Percentiles rank a stretch among this genome's conserved stretches.
Evolutionary conservation across 2,113 vertebrate species (phyloP).

Genomic region (Casuarius casuarius): DNA sequence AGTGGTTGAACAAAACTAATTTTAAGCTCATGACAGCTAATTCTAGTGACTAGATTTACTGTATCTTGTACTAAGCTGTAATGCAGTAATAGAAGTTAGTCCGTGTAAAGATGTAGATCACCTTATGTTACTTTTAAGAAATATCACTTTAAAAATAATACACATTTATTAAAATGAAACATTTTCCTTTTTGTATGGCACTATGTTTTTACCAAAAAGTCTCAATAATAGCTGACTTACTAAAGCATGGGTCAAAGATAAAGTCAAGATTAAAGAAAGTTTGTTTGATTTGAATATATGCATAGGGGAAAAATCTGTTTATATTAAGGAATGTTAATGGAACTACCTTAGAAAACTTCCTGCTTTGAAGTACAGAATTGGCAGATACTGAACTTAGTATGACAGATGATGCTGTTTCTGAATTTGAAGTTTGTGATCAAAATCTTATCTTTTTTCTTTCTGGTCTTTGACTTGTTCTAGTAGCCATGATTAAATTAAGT

Average conservation of each 20-base stretch:
- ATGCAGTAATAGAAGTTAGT: neutral
- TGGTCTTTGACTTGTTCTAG: neutral
- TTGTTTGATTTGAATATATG: neutral
- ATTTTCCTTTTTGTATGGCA: no score
- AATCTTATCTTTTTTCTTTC: neutral
- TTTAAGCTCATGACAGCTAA: neutral
- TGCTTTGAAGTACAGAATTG: neutral
- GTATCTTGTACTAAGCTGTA: neutral
- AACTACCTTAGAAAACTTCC: neutral
- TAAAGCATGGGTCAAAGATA: neutral
- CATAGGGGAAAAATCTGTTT: accelerated
- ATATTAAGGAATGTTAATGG: neutral
- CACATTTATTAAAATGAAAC: neutral
- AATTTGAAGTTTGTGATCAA: neutral
- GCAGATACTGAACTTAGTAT: neutral
- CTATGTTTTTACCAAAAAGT: neutral
- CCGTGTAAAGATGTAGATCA: neutral
- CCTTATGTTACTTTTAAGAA: neutral
- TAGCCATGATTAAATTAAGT: neutral
- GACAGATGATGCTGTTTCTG: neutral
- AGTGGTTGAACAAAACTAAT: neutral
- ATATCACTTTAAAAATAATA: neutral
- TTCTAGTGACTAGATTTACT: neutral
- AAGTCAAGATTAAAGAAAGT: neutral
- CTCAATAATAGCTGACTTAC: neutral